Conservation (phyloP, 2,888 invertebrate species). For the Notocelia uddmanniana region DNA sequence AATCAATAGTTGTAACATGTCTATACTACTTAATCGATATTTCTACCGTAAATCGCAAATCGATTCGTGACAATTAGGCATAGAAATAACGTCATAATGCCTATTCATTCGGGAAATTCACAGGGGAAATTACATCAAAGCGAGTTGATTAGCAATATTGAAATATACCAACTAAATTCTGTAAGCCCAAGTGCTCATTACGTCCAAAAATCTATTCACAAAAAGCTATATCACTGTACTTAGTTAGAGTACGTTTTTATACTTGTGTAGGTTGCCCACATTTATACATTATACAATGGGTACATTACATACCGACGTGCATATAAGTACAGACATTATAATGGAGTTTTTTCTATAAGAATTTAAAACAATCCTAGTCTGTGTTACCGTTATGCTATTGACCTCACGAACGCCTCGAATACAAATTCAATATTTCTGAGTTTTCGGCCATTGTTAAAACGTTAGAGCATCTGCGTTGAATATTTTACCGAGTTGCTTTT, state of each 20-base stretch:
- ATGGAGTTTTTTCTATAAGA: slow-evolving; percentile 18
- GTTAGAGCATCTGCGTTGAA: slow-evolving; percentile 30
- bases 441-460: slow-evolving; percentile 40
- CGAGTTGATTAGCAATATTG: too few species aligned
- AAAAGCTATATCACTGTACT: slow-evolving; percentile 19
- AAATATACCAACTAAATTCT: background rate
- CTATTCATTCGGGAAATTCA: too few species aligned
- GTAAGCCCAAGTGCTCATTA: background rate
- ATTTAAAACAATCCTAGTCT: slow-evolving; percentile 33
- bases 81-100: too few species aligned
- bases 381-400: slow-evolving; percentile 48
- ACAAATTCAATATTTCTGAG: slow-evolving; percentile 48
- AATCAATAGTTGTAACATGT: too few species aligned
- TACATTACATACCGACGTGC: too few species aligned
- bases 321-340: background rate
- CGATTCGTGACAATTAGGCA: too few species aligned
- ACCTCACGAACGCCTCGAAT: slow-evolving; percentile 46
- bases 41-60: too few species aligned
- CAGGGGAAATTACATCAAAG: too few species aligned
- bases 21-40: too few species aligned
- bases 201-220: background rate
- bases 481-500: slow-evolving; percentile 37
- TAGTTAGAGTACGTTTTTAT: slow-evolving; percentile 15
- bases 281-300: too few species aligned
- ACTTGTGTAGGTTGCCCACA: background rate